Conservation (phyloP, 1,140 invertebrate species). For the Calliopsis andreniformis region DNA sequence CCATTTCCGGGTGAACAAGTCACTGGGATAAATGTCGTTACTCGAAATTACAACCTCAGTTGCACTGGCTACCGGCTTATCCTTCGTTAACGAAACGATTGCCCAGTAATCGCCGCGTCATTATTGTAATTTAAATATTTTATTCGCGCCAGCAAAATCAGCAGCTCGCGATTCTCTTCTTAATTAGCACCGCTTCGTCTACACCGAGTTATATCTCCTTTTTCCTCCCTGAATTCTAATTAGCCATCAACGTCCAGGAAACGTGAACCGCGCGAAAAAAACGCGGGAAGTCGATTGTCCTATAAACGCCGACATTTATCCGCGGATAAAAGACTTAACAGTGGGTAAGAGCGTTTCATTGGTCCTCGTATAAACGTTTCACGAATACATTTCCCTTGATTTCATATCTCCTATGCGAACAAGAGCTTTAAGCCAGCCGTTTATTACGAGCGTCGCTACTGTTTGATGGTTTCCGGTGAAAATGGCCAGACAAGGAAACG, state of each 20-base stretch:
- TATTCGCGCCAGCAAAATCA: neutral
- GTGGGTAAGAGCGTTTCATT: neutral
- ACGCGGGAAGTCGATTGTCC: constrained; percentile 11
- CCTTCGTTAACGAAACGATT: constrained; percentile 17
- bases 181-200: constrained; percentile 27
- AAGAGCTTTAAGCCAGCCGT: constrained; percentile 11
- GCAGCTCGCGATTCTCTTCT: neutral
- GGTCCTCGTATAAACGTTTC: neutral
- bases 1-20: constrained; percentile 43
- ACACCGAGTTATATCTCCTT: neutral
- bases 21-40: constrained; percentile 29
- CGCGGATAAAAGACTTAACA: neutral
- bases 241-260: neutral
- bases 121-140: constrained; percentile 26
- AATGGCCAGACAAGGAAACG: constrained; percentile 27
- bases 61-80: constrained; percentile 5
- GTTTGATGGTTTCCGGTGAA: constrained; percentile 57
- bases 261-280: constrained; percentile 10
- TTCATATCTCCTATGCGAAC: constrained; percentile 8
- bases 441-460: constrained; percentile 33
- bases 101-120: neutral
- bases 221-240: neutral
- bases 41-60: constrained; percentile 25
- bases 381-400: constrained; percentile 7
- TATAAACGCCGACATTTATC: constrained; percentile 5